A percentile compares a stretch with the other conserved stretches of the same genome.
Evolutionary conservation across 2,888 invertebrate genomes (phyloP).

Genomic region (Drosophila infuscata): DNA sequence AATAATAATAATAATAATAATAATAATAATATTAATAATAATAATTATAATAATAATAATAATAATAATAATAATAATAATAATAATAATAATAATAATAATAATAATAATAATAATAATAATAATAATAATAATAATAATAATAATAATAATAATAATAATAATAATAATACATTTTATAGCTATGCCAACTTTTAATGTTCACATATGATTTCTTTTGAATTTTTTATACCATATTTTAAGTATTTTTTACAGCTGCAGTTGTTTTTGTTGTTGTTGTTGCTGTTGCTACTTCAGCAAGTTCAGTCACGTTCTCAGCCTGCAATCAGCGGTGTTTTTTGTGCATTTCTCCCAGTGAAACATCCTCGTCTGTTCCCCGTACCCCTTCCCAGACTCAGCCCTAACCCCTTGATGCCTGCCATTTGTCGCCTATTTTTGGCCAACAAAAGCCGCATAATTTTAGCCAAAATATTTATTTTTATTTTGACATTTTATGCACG

Average conservation of each 20-base stretch:
- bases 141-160: no score
- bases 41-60: no score
- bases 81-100: no score
- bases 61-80: no score
- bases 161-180: no score
- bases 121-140: no score
- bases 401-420: slow-evolving; percentile 26
- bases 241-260: not conserved
- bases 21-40: no score
- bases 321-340: slow-evolving; percentile 51
- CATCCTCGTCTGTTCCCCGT: not conserved
- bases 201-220: not conserved
- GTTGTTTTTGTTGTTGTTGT: slow-evolving; percentile 26
- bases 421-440: slow-evolving; percentile 40
- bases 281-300: slow-evolving; percentile 26
- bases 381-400: not conserved
- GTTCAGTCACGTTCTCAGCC: slow-evolving; percentile 51
- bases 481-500: slow-evolving; percentile 73
- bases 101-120: no score
- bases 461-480: slow-evolving; percentile 48
- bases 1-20: no score
- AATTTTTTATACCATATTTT: not conserved
- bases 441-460: slow-evolving; percentile 70
- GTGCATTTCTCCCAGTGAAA: slow-evolving; percentile 35
- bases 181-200: not conserved